Conservation (phyloP, 2,797 vertebrate genomes). For the Neostethus bicornis region DNA sequence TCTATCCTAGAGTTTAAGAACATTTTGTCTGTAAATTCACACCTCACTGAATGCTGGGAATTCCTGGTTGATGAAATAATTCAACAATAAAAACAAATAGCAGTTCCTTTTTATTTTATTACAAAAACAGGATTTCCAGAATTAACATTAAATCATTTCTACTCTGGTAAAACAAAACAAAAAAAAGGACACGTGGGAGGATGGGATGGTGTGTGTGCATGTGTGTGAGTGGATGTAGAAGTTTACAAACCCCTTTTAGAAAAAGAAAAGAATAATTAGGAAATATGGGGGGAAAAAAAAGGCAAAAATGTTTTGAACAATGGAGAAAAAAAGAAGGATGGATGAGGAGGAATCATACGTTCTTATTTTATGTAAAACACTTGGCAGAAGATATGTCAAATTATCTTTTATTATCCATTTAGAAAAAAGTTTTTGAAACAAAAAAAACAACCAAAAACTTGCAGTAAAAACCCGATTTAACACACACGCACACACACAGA, state of each 20-base stretch:
- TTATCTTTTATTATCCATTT: slow-evolving; percentile 57
- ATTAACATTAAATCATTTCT: slow-evolving; percentile 77
- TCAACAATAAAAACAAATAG: slow-evolving; percentile 39
- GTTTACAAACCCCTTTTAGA: slow-evolving; percentile 55
- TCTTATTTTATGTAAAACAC: slow-evolving; percentile 71
- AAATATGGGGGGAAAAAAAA: too few relatives aligned
- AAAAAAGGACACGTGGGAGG: slow-evolving; percentile 42
- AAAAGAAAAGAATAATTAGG: slow-evolving; percentile 21
- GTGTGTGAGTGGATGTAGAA: slow-evolving; percentile 20
- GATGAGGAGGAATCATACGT: neutral
- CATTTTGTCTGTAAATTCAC: too few relatives aligned
- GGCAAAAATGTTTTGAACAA: too few relatives aligned
- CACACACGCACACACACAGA: slow-evolving; percentile 32
- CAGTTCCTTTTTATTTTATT: slow-evolving; percentile 80
- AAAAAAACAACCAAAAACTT: too few relatives aligned
- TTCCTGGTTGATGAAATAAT: too few relatives aligned
- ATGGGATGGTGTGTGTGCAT: slow-evolving; percentile 38
- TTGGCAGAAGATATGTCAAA: slow-evolving; percentile 63
- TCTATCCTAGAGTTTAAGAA: too few relatives aligned
- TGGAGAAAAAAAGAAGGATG: too few relatives aligned
- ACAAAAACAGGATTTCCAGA: slow-evolving; percentile 74
- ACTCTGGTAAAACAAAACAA: slow-evolving; percentile 48
- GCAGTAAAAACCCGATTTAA: slow-evolving; percentile 69
- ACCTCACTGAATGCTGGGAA: too few relatives aligned
- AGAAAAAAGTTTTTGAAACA: too few relatives aligned